Evolutionary conservation across 2,797 vertebrate genomes (phyloP), one percentile per base, ranked within the genome.

Genomic region (Lithobates pipiens): DNA sequence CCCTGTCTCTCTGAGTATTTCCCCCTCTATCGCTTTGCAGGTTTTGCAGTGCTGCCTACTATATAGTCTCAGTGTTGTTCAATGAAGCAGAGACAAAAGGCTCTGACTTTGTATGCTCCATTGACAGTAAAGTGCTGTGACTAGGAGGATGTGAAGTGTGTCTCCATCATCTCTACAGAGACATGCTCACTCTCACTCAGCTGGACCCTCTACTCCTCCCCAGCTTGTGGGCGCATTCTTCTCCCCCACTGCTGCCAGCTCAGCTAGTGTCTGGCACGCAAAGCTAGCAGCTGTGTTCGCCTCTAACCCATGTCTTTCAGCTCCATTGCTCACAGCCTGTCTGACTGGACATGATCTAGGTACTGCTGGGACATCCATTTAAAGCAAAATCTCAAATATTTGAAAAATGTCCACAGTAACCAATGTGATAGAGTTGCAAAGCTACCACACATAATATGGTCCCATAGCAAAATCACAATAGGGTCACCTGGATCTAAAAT

Each of bases 81-180:
- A 86, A n/a, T 79, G 80, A 86, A 78, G 85, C 80, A 86, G 85
- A 82, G 39, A 74, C 54, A 79, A 83, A 76, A 83, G 80, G 63
- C 76, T 83, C 18, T 83, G 80, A 83, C 80, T 86, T 83, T 83
- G 63, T 79, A 68, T 86, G 85, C 85, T 79, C 80, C 76, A 86
- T 75, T 86, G 85, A 86, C 68, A 86, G 42, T 86, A 79, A 86
- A 86, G 75, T 83, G 80, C 80, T 86, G 80, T 86, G 85, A 83
- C 80, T 83, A 54, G 76, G 67, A 86, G 61, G 85, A 83, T 82
- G 57, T 77, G 75, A 86, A 73, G 76, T 82, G 76, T 84, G 68
- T 77, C 75, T 70, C 68, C 80, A 82, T 34, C 75, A 78, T 78
- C 69, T 78, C 76, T 86, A 46, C 80, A 78, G 80, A 86, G 80